phyloP scores from a whole-genome alignment of 2,113 vertebrate genomes.

The Cervus canadensis region DNA sequence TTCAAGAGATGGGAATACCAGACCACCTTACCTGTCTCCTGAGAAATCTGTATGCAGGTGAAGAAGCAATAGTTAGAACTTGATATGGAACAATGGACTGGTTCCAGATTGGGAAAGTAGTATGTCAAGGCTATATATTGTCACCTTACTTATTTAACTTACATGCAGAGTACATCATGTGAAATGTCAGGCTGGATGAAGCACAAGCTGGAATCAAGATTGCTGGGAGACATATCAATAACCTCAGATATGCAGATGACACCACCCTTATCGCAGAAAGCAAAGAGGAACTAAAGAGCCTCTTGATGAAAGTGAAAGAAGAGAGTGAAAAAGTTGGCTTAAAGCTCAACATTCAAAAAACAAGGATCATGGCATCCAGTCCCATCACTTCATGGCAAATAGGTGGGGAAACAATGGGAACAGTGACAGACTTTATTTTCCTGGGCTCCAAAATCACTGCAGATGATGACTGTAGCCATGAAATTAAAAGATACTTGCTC shows the following conservation, averaged over 20 bases:
- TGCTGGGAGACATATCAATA: neutral
- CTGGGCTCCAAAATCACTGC: neutral
- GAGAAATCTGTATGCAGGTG: neutral
- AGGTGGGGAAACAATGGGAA: neutral
- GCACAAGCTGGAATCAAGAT: neutral
- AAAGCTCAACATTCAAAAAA: neutral
- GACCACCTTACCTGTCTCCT: neutral
- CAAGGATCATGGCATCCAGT: neutral
- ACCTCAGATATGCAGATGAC: neutral
- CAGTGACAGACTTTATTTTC: neutral
- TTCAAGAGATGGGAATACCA: neutral
- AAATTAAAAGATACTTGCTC: neutral
- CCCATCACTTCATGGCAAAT: neutral
- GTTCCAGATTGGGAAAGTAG: neutral
- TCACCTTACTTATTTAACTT: neutral
- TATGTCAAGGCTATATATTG: neutral
- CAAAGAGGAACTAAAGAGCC: neutral
- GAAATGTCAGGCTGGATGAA: neutral
- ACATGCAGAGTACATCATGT: neutral
- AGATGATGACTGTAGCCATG: neutral
- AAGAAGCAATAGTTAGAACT: neutral
- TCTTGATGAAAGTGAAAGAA: neutral
- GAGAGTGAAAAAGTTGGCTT: neutral
- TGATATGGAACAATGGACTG: neutral
- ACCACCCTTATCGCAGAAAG: neutral